Percentiles rank a stretch among this genome's conserved stretches.
phyloP scores from a whole-genome alignment of 1,140 invertebrate genomes.

The Drosophila varians region DNA sequence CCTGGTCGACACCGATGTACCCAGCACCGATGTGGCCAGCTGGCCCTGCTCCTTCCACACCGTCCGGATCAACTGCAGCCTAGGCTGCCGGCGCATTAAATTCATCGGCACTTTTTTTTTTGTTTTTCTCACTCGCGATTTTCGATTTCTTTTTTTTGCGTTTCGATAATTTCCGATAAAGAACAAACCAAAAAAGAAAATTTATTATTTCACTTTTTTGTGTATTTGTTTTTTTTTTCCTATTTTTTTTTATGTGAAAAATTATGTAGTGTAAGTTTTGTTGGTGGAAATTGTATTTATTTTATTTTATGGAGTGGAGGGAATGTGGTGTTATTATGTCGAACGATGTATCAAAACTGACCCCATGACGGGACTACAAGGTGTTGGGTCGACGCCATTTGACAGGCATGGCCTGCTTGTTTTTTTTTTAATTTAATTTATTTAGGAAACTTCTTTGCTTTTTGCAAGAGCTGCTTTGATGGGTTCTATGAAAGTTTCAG shows the following conservation, averaged over 20 bases:
- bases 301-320: not conserved
- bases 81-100: slow-evolving; percentile 36
- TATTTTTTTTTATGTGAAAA: not conserved
- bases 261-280: not conserved
- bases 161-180: not conserved
- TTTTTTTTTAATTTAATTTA: too few relatives aligned
- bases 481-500: too few relatives aligned
- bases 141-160: too few relatives aligned
- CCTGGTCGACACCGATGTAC: not conserved
- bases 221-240: not conserved
- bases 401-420: not conserved
- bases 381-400: not conserved
- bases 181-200: too few relatives aligned
- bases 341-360: slow-evolving; percentile 14
- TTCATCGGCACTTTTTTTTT: slow-evolving; percentile 17
- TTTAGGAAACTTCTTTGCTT: too few relatives aligned
- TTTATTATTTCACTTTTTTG: not conserved
- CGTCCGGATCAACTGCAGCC: slow-evolving; percentile 5
- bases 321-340: slow-evolving; percentile 10
- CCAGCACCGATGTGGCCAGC: not conserved
- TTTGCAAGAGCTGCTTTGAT: too few relatives aligned
- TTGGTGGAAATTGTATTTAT: not conserved
- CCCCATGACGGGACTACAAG: not conserved
- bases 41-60: not conserved
- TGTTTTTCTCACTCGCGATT: not conserved